These are phyloP conservation scores for Glossophaga mutica DNA, from an alignment of 2,797 vertebrate species.

Conservation along the genomic window DNA sequence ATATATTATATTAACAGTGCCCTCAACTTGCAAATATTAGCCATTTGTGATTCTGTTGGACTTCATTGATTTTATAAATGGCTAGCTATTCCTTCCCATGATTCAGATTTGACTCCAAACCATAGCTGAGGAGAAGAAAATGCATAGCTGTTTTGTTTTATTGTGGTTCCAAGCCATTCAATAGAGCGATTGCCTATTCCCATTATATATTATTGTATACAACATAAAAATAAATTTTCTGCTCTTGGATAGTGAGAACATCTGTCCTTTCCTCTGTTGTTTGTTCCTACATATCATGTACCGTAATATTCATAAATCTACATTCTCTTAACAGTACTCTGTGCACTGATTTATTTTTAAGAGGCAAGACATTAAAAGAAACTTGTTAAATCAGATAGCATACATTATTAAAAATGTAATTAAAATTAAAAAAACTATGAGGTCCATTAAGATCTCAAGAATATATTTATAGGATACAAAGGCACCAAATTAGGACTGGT, in stretches of 20 bases:
- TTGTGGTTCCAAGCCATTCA: slow-evolving; percentile 45
- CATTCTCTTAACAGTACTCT: neutral
- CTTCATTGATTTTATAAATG: slow-evolving; percentile 58
- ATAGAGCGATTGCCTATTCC: slow-evolving; percentile 49
- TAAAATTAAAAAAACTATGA: slow-evolving; percentile 58
- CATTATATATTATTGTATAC: slow-evolving; percentile 52
- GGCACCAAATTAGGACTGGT: neutral
- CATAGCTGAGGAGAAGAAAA: slow-evolving; percentile 13
- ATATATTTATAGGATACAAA: slow-evolving; percentile 3
- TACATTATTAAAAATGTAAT: slow-evolving; percentile 61
- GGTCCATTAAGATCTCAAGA: slow-evolving; percentile 26
- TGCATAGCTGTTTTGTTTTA: slow-evolving; percentile 43
- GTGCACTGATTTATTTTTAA: slow-evolving; percentile 49
- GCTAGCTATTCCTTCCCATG: neutral
- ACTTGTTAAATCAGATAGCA: slow-evolving; percentile 7
- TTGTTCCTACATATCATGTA: slow-evolving; percentile 3
- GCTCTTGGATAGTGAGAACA: slow-evolving; percentile 17
- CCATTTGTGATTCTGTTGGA: neutral
- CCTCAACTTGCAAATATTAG: neutral
- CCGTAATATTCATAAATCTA: slow-evolving; percentile 51
- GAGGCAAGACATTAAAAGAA: slow-evolving; percentile 6
- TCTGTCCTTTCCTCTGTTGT: neutral
- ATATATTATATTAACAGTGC: neutral
- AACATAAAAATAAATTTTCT: slow-evolving; percentile 53
- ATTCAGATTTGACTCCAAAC: slow-evolving; percentile 32